phyloP scores from a whole-genome alignment of 2,113 vertebrate genomes.

The Zeus faber region DNA sequence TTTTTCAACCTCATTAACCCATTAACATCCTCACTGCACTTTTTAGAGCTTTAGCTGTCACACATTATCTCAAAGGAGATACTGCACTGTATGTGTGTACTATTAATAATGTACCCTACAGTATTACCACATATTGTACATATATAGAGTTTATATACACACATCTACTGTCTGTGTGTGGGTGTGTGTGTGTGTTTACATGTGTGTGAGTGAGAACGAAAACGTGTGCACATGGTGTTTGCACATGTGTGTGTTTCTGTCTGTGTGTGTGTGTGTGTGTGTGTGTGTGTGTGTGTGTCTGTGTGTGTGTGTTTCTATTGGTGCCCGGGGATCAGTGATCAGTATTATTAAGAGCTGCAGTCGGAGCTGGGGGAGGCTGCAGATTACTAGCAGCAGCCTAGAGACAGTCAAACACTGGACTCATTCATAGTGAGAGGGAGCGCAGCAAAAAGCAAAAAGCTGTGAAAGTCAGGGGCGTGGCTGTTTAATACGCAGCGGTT shows the following conservation, averaged over 20 bases:
- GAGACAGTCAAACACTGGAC: constrained; percentile 42
- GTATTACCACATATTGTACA: too few species aligned
- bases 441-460: background rate
- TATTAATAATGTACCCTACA: too few species aligned
- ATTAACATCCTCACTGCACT: too few species aligned
- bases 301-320: constrained; percentile 19
- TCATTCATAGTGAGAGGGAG: constrained; percentile 45
- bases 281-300: constrained; percentile 12
- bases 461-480: constrained; percentile 21
- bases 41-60: too few species aligned
- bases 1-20: too few species aligned
- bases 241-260: background rate
- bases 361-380: background rate
- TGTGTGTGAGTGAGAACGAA: constrained; percentile 1
- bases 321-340: constrained; percentile 54
- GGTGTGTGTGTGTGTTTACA: constrained; percentile 6
- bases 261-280: constrained; percentile 6
- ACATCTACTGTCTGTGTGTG: background rate
- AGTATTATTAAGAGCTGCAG: constrained; percentile 27
- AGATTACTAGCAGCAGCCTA: constrained; percentile 33
- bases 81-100: too few species aligned
- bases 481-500: background rate
- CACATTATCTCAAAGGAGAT: too few species aligned
- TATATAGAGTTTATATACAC: background rate
- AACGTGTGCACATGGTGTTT: constrained; percentile 17